Percentiles rank a stretch among this genome's conserved stretches.
These are phyloP conservation scores for Tetranychus urticae DNA, from an alignment of 1,140 invertebrate genomes.

Conservation along the genomic window DNA sequence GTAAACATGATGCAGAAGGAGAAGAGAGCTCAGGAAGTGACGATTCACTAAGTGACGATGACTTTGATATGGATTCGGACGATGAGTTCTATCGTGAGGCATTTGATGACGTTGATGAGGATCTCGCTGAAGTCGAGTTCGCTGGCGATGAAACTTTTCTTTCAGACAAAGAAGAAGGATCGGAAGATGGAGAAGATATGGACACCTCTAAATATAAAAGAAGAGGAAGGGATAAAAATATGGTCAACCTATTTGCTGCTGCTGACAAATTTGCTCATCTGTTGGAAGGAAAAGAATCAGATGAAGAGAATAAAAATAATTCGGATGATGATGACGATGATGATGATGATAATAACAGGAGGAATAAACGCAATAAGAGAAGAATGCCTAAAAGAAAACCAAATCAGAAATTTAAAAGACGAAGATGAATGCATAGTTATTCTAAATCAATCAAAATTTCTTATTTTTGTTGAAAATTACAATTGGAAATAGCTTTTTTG, in stretches of 20 bases:
- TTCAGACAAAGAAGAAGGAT: neutral
- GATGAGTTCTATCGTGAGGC: slow-evolving; percentile 16
- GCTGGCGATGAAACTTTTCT: slow-evolving; percentile 16
- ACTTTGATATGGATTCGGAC: slow-evolving; percentile 14
- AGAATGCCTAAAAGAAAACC: neutral
- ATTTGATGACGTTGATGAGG: slow-evolving; percentile 27
- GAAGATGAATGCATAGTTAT: too few species aligned
- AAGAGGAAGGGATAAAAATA: slow-evolving; percentile 1
- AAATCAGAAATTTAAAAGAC: too few species aligned
- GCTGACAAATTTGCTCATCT: slow-evolving; percentile 13
- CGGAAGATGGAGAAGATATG: neutral
- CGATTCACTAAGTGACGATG: slow-evolving; percentile 12
- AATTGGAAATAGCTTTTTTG: too few species aligned
- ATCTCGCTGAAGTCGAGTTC: slow-evolving; percentile 26
- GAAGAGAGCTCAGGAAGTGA: slow-evolving; percentile 14
- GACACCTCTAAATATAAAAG: neutral
- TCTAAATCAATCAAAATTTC: too few species aligned
- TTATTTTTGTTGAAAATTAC: too few species aligned
- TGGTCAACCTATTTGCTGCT: slow-evolving; percentile 4
- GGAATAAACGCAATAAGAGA: neutral
- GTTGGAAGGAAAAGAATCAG: slow-evolving; percentile 15
- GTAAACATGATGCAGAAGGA: slow-evolving; percentile 13
- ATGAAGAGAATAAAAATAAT: slow-evolving; percentile 13
- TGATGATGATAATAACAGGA: slow-evolving; percentile 19
- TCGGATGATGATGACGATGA: slow-evolving; percentile 20